phyloP scores from a whole-genome alignment of 92 coral and sea anemone species.

The Parazoanthus darwini region DNA sequence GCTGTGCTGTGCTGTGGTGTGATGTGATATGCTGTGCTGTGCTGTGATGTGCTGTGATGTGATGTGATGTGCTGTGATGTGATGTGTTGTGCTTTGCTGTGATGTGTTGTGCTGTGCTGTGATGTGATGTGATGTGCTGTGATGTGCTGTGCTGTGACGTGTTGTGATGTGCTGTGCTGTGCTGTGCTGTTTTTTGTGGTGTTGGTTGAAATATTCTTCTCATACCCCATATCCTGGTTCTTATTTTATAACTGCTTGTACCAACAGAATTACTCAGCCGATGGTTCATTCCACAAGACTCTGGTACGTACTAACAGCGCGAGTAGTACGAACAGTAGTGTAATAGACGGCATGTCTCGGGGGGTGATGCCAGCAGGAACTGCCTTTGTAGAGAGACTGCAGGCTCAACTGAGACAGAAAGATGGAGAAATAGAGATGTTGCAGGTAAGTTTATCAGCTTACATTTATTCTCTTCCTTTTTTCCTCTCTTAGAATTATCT shows the following conservation, averaged over 20 bases:
- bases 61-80: too few relatives aligned
- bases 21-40: background rate
- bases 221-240: background rate
- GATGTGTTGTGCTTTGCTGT: too few relatives aligned
- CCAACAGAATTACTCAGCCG: constrained; percentile 46
- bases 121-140: background rate
- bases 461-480: background rate
- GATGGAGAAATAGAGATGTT: constrained; percentile 94
- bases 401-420: constrained; percentile 93
- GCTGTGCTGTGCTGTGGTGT: background rate
- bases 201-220: background rate
- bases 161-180: background rate
- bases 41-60: too few relatives aligned
- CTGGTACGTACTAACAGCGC: constrained; percentile 57
- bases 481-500: background rate
- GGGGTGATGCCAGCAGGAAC: constrained; percentile 79
- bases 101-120: background rate
- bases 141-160: background rate
- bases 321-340: constrained; percentile 66
- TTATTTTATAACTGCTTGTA: background rate
- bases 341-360: constrained; percentile 72
- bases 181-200: background rate
- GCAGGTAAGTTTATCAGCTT: constrained; percentile 59
- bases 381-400: constrained; percentile 84
- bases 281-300: constrained; percentile 47